phyloP scores from a whole-genome alignment of 2,888 invertebrate species.

The Latrodectus hesperus region DNA sequence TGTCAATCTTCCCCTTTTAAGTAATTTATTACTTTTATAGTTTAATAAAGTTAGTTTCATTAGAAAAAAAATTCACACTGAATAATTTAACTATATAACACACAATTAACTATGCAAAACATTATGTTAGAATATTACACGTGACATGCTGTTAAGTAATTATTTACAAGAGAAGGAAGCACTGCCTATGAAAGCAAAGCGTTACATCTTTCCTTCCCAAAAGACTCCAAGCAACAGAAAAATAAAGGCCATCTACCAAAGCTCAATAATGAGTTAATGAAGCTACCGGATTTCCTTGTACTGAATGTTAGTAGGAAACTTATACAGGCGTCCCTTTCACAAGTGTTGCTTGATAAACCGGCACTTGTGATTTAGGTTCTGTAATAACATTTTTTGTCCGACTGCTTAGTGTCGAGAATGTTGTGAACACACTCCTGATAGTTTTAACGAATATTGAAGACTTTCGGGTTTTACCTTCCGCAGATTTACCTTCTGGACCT shows the following conservation, averaged over 20 bases:
- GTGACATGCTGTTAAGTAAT: too few species aligned
- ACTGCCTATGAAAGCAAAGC: slow-evolving; percentile 37
- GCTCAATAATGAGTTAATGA: slow-evolving; percentile 34
- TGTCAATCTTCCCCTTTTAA: too few species aligned
- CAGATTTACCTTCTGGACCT: slow-evolving; percentile 30
- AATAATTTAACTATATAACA: neutral
- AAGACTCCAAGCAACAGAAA: slow-evolving; percentile 9
- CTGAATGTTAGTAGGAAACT: slow-evolving; percentile 29
- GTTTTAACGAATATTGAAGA: slow-evolving; percentile 23
- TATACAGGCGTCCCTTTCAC: slow-evolving; percentile 48
- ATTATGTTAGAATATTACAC: neutral
- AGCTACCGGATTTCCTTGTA: slow-evolving; percentile 20
- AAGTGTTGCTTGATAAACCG: slow-evolving; percentile 51
- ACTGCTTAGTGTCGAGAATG: slow-evolving; percentile 24
- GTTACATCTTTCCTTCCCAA: neutral
- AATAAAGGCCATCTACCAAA: slow-evolving; percentile 31
- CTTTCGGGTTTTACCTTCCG: slow-evolving; percentile 11
- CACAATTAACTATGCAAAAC: neutral
- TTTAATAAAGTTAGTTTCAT: too few species aligned
- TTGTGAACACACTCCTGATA: slow-evolving; percentile 25
- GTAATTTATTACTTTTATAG: too few species aligned
- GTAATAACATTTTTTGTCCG: slow-evolving; percentile 22
- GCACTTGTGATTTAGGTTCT: slow-evolving; percentile 47
- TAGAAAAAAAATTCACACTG: neutral
- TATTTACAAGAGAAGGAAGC: neutral